phyloP scores from a whole-genome alignment of 2,797 vertebrate species.

The Echiichthys vipera region DNA sequence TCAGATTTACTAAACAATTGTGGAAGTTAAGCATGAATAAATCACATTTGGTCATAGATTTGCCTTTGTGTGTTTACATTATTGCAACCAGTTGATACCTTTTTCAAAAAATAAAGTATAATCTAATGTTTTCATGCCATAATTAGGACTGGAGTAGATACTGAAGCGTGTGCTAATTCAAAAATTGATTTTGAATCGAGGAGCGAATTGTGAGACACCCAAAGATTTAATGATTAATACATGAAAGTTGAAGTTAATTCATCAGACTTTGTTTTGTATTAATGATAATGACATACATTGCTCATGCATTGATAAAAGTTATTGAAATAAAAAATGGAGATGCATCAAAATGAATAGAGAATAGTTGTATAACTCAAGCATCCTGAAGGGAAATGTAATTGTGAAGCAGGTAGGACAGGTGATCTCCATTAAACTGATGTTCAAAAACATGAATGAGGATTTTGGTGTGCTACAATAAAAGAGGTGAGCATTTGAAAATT shows the following conservation, averaged over 20 bases:
- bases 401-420: not conserved
- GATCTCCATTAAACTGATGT: not conserved
- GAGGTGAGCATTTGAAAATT: too few relatives aligned
- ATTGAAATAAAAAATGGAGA: not conserved
- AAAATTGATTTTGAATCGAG: too few relatives aligned
- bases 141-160: too few relatives aligned
- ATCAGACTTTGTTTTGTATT: not conserved
- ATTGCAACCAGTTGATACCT: too few relatives aligned
- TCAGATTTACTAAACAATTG: too few relatives aligned
- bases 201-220: too few relatives aligned
- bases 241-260: not conserved
- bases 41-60: too few relatives aligned
- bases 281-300: not conserved
- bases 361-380: not conserved
- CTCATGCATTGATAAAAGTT: not conserved
- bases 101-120: too few relatives aligned
- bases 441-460: not conserved
- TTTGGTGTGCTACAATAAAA: not conserved
- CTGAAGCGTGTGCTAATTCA: too few relatives aligned
- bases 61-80: too few relatives aligned
- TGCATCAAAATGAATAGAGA: not conserved
- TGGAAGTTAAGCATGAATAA: too few relatives aligned
- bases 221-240: not conserved
- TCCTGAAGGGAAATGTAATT: not conserved
- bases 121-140: too few relatives aligned